Conservation (phyloP, 1,140 invertebrate species). For the Plutomurus gul region DNA sequence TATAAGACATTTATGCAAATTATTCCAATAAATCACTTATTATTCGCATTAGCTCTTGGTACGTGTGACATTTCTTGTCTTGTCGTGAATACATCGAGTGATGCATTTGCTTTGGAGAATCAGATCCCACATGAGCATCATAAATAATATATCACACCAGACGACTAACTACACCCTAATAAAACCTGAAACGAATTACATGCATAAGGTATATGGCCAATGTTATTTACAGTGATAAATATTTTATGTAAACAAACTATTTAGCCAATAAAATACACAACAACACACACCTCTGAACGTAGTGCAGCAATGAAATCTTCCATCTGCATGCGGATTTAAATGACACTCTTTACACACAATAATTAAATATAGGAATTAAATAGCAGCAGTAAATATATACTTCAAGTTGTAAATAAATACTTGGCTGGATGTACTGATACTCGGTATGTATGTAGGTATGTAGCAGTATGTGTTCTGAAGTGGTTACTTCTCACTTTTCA, state of each 20-base stretch:
- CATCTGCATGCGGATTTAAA: not conserved
- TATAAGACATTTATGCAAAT: conserved; percentile 25
- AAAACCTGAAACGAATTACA: not conserved
- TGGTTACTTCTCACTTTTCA: too few species aligned
- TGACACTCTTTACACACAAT: too few species aligned
- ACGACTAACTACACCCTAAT: conserved; percentile 24
- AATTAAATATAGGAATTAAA: too few species aligned
- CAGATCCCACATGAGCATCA: conserved; percentile 5
- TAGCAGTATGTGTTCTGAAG: too few species aligned
- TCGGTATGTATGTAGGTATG: too few species aligned
- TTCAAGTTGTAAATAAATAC: too few species aligned
- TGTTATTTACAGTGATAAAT: conserved; percentile 11
- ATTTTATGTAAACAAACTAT: conserved; percentile 18
- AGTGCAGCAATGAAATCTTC: not conserved
- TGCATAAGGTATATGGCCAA: not conserved
- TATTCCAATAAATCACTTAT: not conserved
- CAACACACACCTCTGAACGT: not conserved
- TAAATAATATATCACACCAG: conserved; percentile 10
- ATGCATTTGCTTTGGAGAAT: not conserved
- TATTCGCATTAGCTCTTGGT: conserved; percentile 12
- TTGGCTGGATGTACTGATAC: too few species aligned
- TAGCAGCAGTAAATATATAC: too few species aligned
- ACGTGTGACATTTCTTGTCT: conserved; percentile 16
- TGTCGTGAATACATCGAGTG: not conserved
- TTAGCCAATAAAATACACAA: not conserved